phyloP scores from a whole-genome alignment of 2,888 invertebrate species.

The Limnephilus lunatus region DNA sequence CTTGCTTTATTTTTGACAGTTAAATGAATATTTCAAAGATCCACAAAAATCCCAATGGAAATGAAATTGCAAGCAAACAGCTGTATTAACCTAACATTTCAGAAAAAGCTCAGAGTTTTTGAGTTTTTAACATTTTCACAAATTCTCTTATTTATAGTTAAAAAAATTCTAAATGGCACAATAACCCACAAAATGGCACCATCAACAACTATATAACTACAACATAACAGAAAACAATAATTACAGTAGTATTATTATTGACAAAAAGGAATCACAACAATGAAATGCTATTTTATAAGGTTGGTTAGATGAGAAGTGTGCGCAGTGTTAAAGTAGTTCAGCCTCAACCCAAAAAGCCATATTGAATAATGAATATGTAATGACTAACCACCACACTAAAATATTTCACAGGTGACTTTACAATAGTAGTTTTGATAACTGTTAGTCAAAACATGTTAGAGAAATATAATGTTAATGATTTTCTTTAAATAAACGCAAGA shows the following conservation, averaged over 20 bases:
- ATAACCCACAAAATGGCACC: not conserved
- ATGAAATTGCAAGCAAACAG: not conserved
- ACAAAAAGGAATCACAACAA: not conserved
- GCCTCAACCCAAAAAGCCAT: not conserved
- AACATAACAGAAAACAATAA: not conserved
- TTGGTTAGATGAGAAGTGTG: not conserved
- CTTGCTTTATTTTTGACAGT: too few relatives aligned
- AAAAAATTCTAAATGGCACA: not conserved
- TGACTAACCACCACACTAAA: slow-evolving; percentile 20
- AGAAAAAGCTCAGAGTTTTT: not conserved
- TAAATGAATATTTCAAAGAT: not conserved
- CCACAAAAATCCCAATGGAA: not conserved
- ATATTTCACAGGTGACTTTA: not conserved
- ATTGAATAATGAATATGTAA: not conserved
- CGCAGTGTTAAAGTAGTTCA: not conserved
- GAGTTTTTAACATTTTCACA: not conserved
- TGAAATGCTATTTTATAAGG: not conserved
- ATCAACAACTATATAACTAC: not conserved
- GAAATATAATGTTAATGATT: not conserved
- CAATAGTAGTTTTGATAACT: slow-evolving; percentile 12
- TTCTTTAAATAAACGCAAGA: slow-evolving; percentile 7
- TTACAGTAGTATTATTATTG: not conserved
- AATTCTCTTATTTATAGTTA: not conserved
- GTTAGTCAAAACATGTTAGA: slow-evolving; percentile 49
- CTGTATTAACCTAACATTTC: not conserved